Conservation (phyloP, 2,113 vertebrate species). For the Sprattus sprattus region DNA sequence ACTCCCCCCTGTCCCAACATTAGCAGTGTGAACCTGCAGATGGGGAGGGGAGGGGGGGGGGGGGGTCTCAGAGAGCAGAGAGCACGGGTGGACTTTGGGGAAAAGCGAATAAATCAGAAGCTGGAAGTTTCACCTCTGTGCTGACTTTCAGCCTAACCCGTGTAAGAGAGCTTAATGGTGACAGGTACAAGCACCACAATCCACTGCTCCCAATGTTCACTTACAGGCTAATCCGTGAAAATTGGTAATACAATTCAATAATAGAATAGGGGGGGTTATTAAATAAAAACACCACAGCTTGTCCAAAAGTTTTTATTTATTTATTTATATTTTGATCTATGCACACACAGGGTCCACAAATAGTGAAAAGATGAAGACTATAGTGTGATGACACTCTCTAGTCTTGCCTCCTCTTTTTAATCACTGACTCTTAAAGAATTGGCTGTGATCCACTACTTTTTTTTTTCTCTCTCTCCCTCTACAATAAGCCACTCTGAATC, state of each 20-base stretch:
- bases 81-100: slow-evolving; percentile 12
- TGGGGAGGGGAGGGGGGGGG: too few species aligned
- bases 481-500: slow-evolving; percentile 73
- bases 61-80: background rate
- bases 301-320: slow-evolving; percentile 11
- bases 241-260: slow-evolving; percentile 49
- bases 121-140: slow-evolving; percentile 38
- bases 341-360: slow-evolving; percentile 27
- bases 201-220: slow-evolving; percentile 40
- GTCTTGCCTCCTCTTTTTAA: slow-evolving; percentile 56
- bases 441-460: slow-evolving; percentile 65
- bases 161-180: slow-evolving; percentile 25
- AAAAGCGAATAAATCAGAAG: slow-evolving; percentile 6
- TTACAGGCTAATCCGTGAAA: slow-evolving; percentile 60
- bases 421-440: slow-evolving; percentile 60
- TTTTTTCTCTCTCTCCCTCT: slow-evolving; percentile 36
- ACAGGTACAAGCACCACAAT: slow-evolving; percentile 57
- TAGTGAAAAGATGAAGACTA: slow-evolving; percentile 33
- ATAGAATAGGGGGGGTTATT: slow-evolving; percentile 34
- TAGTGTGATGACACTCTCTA: slow-evolving; percentile 52
- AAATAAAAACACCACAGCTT: slow-evolving; percentile 31
- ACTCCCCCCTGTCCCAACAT: background rate
- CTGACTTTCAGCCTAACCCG: slow-evolving; percentile 33
- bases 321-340: slow-evolving; percentile 42
- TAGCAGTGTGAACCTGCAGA: background rate